These are phyloP conservation scores for Microctonus brassicae DNA, from an alignment of 2,888 invertebrate genomes.

Conservation along the genomic window DNA sequence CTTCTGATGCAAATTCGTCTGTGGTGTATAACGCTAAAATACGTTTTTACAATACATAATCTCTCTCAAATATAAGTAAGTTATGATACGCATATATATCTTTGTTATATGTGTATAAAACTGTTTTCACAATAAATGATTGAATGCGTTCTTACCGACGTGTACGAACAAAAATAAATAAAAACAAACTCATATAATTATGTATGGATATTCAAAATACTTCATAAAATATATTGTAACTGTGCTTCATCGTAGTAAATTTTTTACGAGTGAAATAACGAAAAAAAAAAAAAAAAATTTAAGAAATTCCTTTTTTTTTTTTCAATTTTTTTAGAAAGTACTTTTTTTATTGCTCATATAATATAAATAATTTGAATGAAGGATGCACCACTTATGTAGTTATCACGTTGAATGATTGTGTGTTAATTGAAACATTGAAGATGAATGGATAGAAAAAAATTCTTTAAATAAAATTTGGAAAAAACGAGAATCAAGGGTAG, in stretches of 20 bases:
- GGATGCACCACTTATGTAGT: too few species aligned
- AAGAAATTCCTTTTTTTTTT: too few species aligned
- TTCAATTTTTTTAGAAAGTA: too few species aligned
- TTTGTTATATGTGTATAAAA: constrained; percentile 3
- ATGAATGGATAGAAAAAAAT: too few species aligned
- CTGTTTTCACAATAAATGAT: constrained; percentile 22
- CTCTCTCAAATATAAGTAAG: constrained; percentile 23
- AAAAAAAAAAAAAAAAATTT: background rate
- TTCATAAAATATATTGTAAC: constrained; percentile 72
- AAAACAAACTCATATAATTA: constrained; percentile 54
- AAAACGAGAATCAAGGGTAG: too few species aligned
- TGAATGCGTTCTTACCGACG: constrained; percentile 43
- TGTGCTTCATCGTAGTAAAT: constrained; percentile 68
- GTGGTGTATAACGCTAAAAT: constrained; percentile 24
- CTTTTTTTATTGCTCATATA: too few species aligned
- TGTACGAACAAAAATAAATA: constrained; percentile 45
- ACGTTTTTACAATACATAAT: constrained; percentile 33
- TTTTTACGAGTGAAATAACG: constrained; percentile 21
- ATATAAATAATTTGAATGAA: too few species aligned
- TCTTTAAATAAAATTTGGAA: too few species aligned
- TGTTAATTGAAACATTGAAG: too few species aligned
- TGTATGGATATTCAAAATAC: constrained; percentile 71
- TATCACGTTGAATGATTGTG: too few species aligned
- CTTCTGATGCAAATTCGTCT: constrained; percentile 58
- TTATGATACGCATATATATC: background rate